Conservation (phyloP, 2,888 invertebrate species). For the Leptinotarsa tumamoca region DNA sequence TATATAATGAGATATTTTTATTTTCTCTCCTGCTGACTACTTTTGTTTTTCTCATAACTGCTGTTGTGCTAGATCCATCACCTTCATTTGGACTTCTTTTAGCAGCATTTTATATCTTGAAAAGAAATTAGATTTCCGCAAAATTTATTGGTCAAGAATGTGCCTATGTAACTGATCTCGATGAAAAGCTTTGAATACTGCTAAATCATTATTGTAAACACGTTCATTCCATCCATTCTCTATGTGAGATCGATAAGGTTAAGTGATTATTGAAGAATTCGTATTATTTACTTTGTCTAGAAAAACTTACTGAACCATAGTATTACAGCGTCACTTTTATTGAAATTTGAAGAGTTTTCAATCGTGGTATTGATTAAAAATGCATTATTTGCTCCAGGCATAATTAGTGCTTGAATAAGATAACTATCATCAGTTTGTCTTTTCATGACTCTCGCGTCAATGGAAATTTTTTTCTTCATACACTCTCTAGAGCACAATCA, state of each 20-base stretch:
- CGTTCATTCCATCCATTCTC: no score
- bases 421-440: background rate
- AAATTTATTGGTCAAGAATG: no score
- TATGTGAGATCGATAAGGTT: background rate
- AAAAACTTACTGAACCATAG: background rate
- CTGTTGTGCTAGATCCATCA: background rate
- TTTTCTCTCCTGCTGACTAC: no score
- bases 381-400: background rate
- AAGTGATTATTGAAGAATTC: background rate
- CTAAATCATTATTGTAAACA: no score
- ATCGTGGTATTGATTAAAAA: background rate
- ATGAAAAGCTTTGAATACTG: no score
- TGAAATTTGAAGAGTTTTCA: background rate
- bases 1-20: no score
- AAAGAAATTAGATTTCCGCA: background rate
- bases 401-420: background rate
- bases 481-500: background rate
- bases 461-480: background rate
- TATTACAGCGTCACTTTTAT: background rate
- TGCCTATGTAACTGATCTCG: no score
- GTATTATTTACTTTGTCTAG: background rate
- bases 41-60: background rate
- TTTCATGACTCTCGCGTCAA: conserved; percentile 4
- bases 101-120: background rate
- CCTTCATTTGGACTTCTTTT: background rate